These are phyloP conservation scores for Phalloptychus januarius DNA, from an alignment of 2,797 vertebrate species.

Conservation along the genomic window DNA sequence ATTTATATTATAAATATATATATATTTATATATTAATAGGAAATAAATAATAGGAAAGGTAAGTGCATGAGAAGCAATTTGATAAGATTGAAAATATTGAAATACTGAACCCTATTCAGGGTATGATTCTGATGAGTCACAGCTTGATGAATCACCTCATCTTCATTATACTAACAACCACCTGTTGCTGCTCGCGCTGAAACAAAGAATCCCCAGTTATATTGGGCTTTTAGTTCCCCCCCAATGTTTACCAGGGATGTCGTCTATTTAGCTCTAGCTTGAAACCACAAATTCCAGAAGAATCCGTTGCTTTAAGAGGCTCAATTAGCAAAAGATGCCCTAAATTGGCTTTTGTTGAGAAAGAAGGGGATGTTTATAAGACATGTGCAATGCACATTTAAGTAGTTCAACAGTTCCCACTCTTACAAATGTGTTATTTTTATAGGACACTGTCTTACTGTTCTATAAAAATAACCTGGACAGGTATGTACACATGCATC, in stretches of 20 bases:
- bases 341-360: slow-evolving; percentile 42
- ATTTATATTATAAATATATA: too few relatives aligned
- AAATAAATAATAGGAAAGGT: slow-evolving; percentile 5
- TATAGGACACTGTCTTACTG: slow-evolving; percentile 6
- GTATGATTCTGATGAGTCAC: slow-evolving; percentile 38
- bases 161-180: slow-evolving; percentile 54
- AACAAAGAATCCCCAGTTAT: slow-evolving; percentile 18
- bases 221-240: slow-evolving; percentile 4
- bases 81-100: slow-evolving; percentile 13
- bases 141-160: slow-evolving; percentile 65
- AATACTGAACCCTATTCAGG: slow-evolving; percentile 28
- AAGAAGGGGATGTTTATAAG: slow-evolving; percentile 38
- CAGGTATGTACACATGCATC: slow-evolving; percentile 60
- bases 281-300: slow-evolving; percentile 63
- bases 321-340: slow-evolving; percentile 67
- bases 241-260: slow-evolving; percentile 28
- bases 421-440: slow-evolving; percentile 19
- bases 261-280: slow-evolving; percentile 40
- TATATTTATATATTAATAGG: slow-evolving; percentile 24
- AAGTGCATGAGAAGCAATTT: slow-evolving; percentile 2
- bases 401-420: slow-evolving; percentile 20
- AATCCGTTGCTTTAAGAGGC: slow-evolving; percentile 53
- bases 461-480: background rate
- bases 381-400: slow-evolving; percentile 60
- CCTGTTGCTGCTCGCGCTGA: slow-evolving; percentile 12